Evolutionary conservation across 2,797 vertebrate genomes (phyloP).

Genomic region (Xenopus petersii): DNA sequence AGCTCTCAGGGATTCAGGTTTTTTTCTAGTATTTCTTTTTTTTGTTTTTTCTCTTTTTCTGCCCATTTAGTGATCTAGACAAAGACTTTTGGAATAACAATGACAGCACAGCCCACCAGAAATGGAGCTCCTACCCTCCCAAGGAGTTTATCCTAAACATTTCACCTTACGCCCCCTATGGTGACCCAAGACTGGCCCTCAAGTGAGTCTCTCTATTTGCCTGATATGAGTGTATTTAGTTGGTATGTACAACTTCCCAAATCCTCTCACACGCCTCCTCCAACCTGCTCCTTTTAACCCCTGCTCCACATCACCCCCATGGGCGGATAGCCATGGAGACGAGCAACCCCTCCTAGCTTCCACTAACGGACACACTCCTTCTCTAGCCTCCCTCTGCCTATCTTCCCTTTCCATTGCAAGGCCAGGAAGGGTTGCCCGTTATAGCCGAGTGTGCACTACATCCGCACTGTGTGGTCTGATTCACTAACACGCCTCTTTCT

Average conservation of each 20-base stretch:
- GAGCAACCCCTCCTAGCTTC: constrained; percentile 83
- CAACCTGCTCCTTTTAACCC: constrained; percentile 58
- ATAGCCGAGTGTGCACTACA: constrained; percentile 61
- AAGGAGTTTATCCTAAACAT: constrained; percentile 99
- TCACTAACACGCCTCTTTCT: constrained; percentile 70
- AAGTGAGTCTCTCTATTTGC: constrained; percentile 95
- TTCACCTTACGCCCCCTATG: constrained; percentile 98
- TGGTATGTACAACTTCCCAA: constrained; percentile 64
- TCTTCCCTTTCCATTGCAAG: constrained; percentile 50
- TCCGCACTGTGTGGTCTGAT: constrained; percentile 57
- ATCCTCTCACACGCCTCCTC: constrained; percentile 50
- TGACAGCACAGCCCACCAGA: constrained; percentile 99
- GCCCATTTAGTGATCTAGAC: constrained; percentile 98
- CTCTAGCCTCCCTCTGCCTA: constrained; percentile 35
- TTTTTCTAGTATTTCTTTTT: constrained; percentile 79
- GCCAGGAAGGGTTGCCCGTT: constrained; percentile 90
- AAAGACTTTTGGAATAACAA: constrained; percentile 99
- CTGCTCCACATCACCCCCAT: constrained; percentile 77
- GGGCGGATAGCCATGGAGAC: constrained; percentile 91
- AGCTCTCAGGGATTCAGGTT: constrained; percentile 62
- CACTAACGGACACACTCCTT: constrained; percentile 36
- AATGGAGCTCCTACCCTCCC: constrained; percentile 99
- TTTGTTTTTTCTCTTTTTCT: constrained; percentile 88
- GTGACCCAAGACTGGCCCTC: constrained; percentile 98
- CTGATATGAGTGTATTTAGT: constrained; percentile 66